A percentile compares a stretch with the other conserved stretches of the same genome.
phyloP scores from a whole-genome alignment of 2,113 vertebrate species.

The Semicossyphus pulcher region DNA sequence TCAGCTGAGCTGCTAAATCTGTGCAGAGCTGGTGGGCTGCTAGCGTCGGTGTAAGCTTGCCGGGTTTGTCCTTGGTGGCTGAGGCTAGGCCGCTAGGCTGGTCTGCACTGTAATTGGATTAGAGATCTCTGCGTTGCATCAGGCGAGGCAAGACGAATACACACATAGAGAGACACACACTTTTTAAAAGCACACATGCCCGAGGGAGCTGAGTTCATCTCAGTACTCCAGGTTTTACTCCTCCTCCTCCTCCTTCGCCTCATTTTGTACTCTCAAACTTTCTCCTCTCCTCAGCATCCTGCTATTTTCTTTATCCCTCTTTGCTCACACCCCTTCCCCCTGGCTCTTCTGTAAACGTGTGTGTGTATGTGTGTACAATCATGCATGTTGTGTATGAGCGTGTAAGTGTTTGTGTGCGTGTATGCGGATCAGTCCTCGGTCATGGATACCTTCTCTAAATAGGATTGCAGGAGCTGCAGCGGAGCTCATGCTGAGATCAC shows the following conservation, averaged over 20 bases:
- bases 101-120: slow-evolving; percentile 79
- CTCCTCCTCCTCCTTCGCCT: background rate
- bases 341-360: background rate
- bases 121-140: slow-evolving; percentile 72
- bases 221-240: slow-evolving; percentile 25
- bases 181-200: slow-evolving; percentile 27
- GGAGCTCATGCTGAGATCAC: slow-evolving; percentile 1
- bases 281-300: slow-evolving; percentile 21
- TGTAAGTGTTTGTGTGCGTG: background rate
- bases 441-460: slow-evolving; percentile 30
- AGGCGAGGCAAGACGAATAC: slow-evolving; percentile 32
- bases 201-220: slow-evolving; percentile 42
- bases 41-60: slow-evolving; percentile 36
- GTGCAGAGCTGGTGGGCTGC: slow-evolving; percentile 54
- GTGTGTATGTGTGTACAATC: slow-evolving; percentile 3
- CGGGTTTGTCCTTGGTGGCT: slow-evolving; percentile 73
- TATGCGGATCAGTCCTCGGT: slow-evolving; percentile 2
- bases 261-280: slow-evolving; percentile 11
- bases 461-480: slow-evolving; percentile 42
- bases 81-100: slow-evolving; percentile 63
- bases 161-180: slow-evolving; percentile 1
- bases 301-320: slow-evolving; percentile 13
- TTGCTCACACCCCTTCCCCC: slow-evolving; percentile 29
- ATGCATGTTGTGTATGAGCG: background rate
- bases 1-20: slow-evolving; percentile 25